Evolutionary conservation across 2,797 vertebrate species (phyloP), one percentile per base, ranked within the genome.

Genomic region (Microhierax caerulescens): DNA sequence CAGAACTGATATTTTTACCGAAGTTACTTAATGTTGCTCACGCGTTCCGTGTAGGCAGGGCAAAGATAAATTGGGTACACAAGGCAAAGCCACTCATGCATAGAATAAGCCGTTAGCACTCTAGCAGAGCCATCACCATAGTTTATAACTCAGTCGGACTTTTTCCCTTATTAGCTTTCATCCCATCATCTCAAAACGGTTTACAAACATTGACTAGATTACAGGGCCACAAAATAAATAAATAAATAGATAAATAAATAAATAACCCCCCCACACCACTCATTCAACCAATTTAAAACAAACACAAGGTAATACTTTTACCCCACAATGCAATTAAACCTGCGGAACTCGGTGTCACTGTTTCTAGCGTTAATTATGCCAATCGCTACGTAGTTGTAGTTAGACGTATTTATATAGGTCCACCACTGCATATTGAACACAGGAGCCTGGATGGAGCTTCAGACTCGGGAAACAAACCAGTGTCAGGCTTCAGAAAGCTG

Each of bases 351-450:
- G 0, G 47, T 16, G 64, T 43, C 41, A 23, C 30, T 10, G 28
- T 8, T 45, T 1, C 37, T 13, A 0, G 30, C 1, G 0, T 51
- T 89, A 88, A 81, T 93, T 81, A 75, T 1, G 39, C 43, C 65
- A 43, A 36, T 81, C 87, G 17, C 23, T 4, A 21, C 4, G 0
- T 12, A 36, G 73, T 28, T 13, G 41, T 30, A 39, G n/a, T n/a
- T n/a, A n/a, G n/a, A n/a, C 0, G 1, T 5, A 15, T 36, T 76
- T 27, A 7, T 16, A 53, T 0, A 11, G 47, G 25, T 27, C 51
- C 77, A 61, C 22, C 15, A n/a, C 64, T 13, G 45, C 39, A 6
- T 25, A 16, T 41, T 37, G 27, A 73, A 73, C 32, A 11, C 0
- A 1, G 48, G 37, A 63, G 2, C 25, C 24, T 39, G 53, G 45